A percentile compares a stretch with the other conserved stretches of the same genome.
Evolutionary conservation across 2,113 vertebrate genomes (phyloP).

Genomic region (Psilopogon haemacephalus): DNA sequence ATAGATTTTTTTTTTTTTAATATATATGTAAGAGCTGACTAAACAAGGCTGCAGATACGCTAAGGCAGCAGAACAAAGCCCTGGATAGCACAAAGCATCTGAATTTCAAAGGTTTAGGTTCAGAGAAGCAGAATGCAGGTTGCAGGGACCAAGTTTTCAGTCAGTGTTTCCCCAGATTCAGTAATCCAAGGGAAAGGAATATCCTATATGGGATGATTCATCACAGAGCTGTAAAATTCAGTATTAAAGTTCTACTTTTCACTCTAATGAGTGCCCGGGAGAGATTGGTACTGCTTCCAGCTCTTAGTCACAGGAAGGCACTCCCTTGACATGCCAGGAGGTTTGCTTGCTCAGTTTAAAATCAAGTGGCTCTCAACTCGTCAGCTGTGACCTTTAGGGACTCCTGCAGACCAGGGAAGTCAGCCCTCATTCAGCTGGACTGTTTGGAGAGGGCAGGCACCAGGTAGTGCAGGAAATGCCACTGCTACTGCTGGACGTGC

Average conservation of each 20-base stretch:
- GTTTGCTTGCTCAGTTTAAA: background rate
- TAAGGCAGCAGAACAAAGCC: background rate
- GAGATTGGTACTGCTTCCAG: background rate
- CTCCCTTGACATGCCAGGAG: background rate
- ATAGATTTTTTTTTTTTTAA: background rate
- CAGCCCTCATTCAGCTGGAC: background rate
- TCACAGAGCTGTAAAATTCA: background rate
- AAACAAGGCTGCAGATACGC: background rate
- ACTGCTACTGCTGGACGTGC: background rate
- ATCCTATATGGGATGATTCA: background rate
- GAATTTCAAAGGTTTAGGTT: background rate
- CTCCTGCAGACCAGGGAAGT: conserved; percentile 2
- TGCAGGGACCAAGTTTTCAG: background rate
- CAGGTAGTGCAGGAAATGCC: conserved; percentile 53
- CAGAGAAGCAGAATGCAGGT: background rate
- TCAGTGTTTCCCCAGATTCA: background rate
- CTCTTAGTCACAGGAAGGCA: conserved; percentile 54
- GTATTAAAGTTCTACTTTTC: background rate
- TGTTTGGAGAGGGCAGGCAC: conserved; percentile 39
- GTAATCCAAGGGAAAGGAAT: background rate
- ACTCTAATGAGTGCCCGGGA: background rate
- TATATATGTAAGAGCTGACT: background rate
- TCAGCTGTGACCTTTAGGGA: conserved; percentile 31
- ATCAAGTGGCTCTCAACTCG: conserved; percentile 14
- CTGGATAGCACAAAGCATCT: background rate